Base-by-base conservation (phyloP, 1,140 invertebrate genomes). In the Plutomurus gul region DNA sequence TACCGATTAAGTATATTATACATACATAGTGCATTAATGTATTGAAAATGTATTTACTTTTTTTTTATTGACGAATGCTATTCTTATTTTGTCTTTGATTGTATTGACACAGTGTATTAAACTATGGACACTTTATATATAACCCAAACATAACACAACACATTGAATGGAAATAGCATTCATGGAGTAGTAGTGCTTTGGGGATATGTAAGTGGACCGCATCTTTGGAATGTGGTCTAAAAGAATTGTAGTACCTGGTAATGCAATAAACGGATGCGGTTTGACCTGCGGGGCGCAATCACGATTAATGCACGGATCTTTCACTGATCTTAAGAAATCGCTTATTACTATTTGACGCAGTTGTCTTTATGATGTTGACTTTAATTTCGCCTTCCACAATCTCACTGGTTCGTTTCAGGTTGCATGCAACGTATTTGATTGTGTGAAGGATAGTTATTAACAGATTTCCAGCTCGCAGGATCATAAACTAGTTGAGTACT, bases 321-420 rank as follows among this genome's bases (percentile, higher is more conserved):
- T n/a, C n/a, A n/a, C n/a, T n/a, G n/a, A 65, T 65, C 56, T 30
- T 30, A 65, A n/a, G 27, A 30, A 65, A 30, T 65, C 27, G 36
- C 56, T 65, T 65, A 65, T 65, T 65, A 27, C 56, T 65, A 30
- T 36, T 65, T 27, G 16, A 65, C 56, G 16, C 16, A 65, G 27
- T 65, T 65, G 27, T 30, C 56, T 65, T 65, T 65, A 33, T 65
- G 56, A n/a, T 65, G 30, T 65, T 65, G 56, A 65, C 56, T 65
- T 65, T 65, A 65, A 65, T 65, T 65, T 65, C 13, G 16, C 56
- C 30, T 65, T 65, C 56, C 36, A 33, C n/a, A n/a, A n/a, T n/a
- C n/a, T n/a, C n/a, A n/a, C 27, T 65, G 36, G 36, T 65, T 30
- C 27, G 36, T 65, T 65, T 8, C 56, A 33, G 56, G 30, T 65